Evolutionary conservation across 2,113 vertebrate genomes (phyloP).

Genomic region (Herpetotheres cachinnans): DNA sequence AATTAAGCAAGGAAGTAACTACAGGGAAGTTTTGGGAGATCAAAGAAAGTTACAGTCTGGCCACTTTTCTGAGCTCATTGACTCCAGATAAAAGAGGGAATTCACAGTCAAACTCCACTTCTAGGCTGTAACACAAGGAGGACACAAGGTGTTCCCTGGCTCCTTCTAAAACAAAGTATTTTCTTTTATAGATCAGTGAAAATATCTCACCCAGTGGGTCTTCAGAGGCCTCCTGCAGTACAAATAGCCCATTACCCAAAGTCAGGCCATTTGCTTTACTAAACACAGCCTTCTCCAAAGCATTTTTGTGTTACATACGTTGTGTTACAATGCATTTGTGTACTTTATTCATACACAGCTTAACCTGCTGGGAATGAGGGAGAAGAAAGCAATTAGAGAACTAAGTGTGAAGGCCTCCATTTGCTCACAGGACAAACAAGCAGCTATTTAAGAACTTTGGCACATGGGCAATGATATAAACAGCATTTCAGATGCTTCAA

Average conservation of each 20-base stretch:
- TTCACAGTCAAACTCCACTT: background rate
- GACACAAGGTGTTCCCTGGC: background rate
- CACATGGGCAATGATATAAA: background rate
- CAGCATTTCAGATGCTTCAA: background rate
- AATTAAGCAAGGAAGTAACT: background rate
- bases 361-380: background rate
- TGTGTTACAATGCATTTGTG: too few species aligned
- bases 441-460: background rate
- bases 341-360: background rate
- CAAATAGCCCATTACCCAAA: background rate
- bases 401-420: background rate
- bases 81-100: background rate
- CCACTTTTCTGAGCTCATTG: background rate
- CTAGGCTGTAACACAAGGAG: background rate
- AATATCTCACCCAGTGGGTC: background rate
- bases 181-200: slow-evolving; percentile 4
- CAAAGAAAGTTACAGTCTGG: background rate
- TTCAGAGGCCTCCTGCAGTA: background rate
- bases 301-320: background rate
- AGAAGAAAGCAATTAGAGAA: background rate
- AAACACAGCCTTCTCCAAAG: background rate
- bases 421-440: background rate
- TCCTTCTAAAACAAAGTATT: background rate
- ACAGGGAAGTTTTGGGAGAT: background rate
- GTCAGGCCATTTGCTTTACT: slow-evolving; percentile 7